A percentile compares a stretch with the other conserved stretches of the same genome.
Conservation (phyloP, 2,888 invertebrate genomes). For the Caenorhabditis angaria region DNA sequence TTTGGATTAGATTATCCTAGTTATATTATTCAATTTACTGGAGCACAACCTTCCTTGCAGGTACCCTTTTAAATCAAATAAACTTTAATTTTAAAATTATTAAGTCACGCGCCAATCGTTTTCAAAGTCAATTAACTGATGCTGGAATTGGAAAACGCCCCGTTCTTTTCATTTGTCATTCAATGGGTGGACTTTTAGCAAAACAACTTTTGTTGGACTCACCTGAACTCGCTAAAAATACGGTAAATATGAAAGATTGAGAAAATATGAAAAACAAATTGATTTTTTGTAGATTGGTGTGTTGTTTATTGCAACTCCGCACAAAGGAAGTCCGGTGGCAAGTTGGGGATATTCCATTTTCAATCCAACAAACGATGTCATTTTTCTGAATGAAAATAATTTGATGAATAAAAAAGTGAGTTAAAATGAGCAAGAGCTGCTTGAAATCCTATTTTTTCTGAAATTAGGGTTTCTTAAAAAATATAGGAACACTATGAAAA, state of each 20-base stretch:
- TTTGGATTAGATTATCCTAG: constrained; percentile 68
- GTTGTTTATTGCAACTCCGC: constrained; percentile 68
- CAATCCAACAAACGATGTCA: constrained; percentile 63
- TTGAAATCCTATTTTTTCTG: background rate
- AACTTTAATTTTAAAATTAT: constrained; percentile 7
- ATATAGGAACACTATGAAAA: no score
- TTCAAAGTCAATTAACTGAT: constrained; percentile 44
- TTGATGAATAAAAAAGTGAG: constrained; percentile 55
- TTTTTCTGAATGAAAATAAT: constrained; percentile 56
- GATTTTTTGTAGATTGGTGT: constrained; percentile 55
- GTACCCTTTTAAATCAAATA: constrained; percentile 21
- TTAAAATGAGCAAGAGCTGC: background rate
- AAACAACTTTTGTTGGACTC: constrained; percentile 64
- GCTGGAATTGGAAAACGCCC: constrained; percentile 66
- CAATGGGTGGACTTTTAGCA: constrained; percentile 67
- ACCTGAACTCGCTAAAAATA: constrained; percentile 39
- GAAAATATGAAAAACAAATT: background rate
- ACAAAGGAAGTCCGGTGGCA: constrained; percentile 65
- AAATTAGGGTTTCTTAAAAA: no score
- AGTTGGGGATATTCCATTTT: constrained; percentile 56
- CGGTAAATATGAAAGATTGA: constrained; percentile 3
- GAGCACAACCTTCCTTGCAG: constrained; percentile 54
- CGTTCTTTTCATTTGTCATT: constrained; percentile 66
- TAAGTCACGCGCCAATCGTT: constrained; percentile 53
- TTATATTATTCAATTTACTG: constrained; percentile 57